Evolutionary conservation across 2,113 vertebrate species (phyloP).

Genomic region (Triplophysa siluroides): DNA sequence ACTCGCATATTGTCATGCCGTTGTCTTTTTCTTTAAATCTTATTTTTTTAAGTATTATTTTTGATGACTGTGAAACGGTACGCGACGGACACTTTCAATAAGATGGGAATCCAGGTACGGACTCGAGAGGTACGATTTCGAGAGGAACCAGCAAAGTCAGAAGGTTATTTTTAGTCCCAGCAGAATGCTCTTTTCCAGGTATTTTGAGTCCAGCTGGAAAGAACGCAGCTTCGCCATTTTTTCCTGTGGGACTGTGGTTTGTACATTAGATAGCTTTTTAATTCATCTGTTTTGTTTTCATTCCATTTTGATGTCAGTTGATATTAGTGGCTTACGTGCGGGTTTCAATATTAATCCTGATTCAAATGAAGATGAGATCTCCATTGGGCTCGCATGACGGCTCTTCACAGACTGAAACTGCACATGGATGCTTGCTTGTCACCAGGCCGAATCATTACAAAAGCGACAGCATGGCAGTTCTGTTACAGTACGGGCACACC

Average conservation of each 20-base stretch:
- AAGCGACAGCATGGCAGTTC: slow-evolving; percentile 38
- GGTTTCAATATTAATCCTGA: slow-evolving; percentile 50
- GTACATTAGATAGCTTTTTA: slow-evolving; percentile 52
- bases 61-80: slow-evolving; percentile 48
- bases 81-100: slow-evolving; percentile 38
- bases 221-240: slow-evolving; percentile 16
- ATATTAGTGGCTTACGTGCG: slow-evolving; percentile 53
- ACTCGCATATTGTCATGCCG: slow-evolving; percentile 56
- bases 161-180: slow-evolving; percentile 8
- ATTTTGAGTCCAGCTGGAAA: slow-evolving; percentile 9
- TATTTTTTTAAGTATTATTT: slow-evolving; percentile 61
- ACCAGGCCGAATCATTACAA: slow-evolving; percentile 3
- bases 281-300: slow-evolving; percentile 32
- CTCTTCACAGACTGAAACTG: slow-evolving; percentile 35
- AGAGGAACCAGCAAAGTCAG: slow-evolving; percentile 14
- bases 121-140: slow-evolving; percentile 27
- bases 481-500: neutral
- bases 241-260: slow-evolving; percentile 40
- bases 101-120: slow-evolving; percentile 28
- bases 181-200: slow-evolving; percentile 29
- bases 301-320: slow-evolving; percentile 45
- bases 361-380: slow-evolving; percentile 36
- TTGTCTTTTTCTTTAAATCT: slow-evolving; percentile 43
- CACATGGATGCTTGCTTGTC: slow-evolving; percentile 26
- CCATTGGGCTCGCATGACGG: slow-evolving; percentile 1